Base-by-base conservation (phyloP, 2,888 invertebrate genomes). In the Eupithecia insigniata region DNA sequence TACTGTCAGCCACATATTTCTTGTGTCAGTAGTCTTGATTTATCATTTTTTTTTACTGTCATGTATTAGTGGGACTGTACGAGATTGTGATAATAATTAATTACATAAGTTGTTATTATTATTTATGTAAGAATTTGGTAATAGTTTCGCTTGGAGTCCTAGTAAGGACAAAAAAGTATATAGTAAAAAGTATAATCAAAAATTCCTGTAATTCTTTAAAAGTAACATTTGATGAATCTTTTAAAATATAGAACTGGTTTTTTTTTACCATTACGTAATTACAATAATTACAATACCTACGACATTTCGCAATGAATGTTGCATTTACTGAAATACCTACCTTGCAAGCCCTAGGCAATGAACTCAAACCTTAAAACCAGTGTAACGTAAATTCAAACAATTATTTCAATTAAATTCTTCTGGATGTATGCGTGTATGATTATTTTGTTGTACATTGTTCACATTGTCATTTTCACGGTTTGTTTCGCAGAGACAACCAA, bases 381-480 rank as follows among this genome's bases (percentile, higher is more conserved):
- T 26, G 26, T 7, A 36, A 6, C 36, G 64, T 22, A 26, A 26
- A 22, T 34, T 39, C 43, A 43, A 55, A 64, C 64, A 60, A 58
- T 58, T 60, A 60, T 70, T 43, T 60, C 34, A 68, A 69, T 69
- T 65, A 68, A 68, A 69, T 46, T 51, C 34, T 72, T 69, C 46
- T 34, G 61, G 5, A 26, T 60, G 58, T 65, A 39, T 39, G 36
- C 39, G 6, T 51, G 12, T 55, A 22, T 55, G 26, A 22, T 18
- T n/a, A 58, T 22, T 64, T 64, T 36, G 62, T 36, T 71, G 32
- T 2, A 61, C 34, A 67, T 22, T 26, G 26, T 58, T 62, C 28
- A 36, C 46, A 18, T 60, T n/a, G 18, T 61, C 1, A 16, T 34
- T 75, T 76, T 78, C 71, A n/a, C n/a, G n/a, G n/a, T n/a, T n/a